A percentile compares a stretch with the other conserved stretches of the same genome.
Conservation (phyloP, 2,113 vertebrate species). For the Beaufortia kweichowensis region DNA sequence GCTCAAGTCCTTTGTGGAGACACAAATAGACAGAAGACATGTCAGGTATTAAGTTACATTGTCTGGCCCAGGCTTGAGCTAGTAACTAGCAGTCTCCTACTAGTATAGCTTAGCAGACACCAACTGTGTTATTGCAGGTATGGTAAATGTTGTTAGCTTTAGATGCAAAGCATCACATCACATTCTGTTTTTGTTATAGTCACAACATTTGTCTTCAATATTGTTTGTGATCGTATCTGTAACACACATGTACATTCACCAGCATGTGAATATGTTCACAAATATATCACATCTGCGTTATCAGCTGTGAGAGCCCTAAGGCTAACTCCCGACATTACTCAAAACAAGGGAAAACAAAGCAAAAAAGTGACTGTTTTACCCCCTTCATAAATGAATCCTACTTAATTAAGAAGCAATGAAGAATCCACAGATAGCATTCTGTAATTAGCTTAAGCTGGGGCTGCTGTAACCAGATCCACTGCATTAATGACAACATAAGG, state of each 20-base stretch:
- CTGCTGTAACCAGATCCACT: slow-evolving; percentile 80
- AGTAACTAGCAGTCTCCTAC: slow-evolving; percentile 35
- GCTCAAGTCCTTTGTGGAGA: slow-evolving; percentile 45
- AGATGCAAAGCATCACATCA: too few species aligned
- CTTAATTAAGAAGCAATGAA: slow-evolving; percentile 81
- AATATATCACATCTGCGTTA: slow-evolving; percentile 5
- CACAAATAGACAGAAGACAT: slow-evolving; percentile 49
- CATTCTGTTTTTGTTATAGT: not conserved
- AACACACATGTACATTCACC: slow-evolving; percentile 33
- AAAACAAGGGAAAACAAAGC: slow-evolving; percentile 14
- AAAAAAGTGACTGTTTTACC: slow-evolving; percentile 60
- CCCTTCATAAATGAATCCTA: slow-evolving; percentile 72
- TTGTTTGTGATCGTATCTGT: not conserved
- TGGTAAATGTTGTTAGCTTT: too few species aligned
- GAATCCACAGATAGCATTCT: slow-evolving; percentile 77
- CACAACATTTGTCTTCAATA: slow-evolving; percentile 15
- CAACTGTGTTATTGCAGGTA: too few species aligned
- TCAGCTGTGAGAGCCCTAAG: slow-evolving; percentile 29
- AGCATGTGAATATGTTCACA: slow-evolving; percentile 27
- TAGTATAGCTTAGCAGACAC: slow-evolving; percentile 35
- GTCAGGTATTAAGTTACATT: slow-evolving; percentile 53
- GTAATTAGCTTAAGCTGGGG: slow-evolving; percentile 79
- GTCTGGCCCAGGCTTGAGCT: slow-evolving; percentile 42
- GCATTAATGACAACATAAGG: slow-evolving; percentile 80
- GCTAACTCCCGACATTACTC: slow-evolving; percentile 5